Evolutionary conservation across 2,797 vertebrate species (phyloP), one percentile per base, ranked within the genome.

Genomic region (Rousettus madagascariensis): DNA sequence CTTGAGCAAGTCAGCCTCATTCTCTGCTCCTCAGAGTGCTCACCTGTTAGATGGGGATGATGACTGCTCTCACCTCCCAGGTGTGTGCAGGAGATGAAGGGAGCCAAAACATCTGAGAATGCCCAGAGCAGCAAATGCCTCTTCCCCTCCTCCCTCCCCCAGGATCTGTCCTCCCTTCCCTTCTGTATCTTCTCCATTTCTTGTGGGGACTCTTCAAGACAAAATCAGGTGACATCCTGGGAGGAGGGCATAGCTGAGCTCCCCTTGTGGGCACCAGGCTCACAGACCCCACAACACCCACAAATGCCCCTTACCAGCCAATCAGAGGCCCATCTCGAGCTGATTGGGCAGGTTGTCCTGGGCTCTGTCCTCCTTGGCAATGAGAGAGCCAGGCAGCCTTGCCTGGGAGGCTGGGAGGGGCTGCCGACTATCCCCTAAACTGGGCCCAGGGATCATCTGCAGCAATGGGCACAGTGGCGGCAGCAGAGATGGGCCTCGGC

Each of bases 401-500:
- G 59, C 19, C 36, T 43, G 8, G 43, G 49, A 78, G 38, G 5
- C 5, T 41, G 59, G 30, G 26, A 61, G 8, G 16, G 57, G 2
- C 68, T 59, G n/a, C 43, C 88, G 71, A 63, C 57, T 16, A 4
- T 53, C 55, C 26, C 2, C 20, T 13, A 4, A 6, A 2, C 15
- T 6, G 22, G 53, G 15, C 41, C 38, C 92, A 98, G 97, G 98
- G 9, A 66, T 98, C 87, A 98, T 98, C 91, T 92, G 98, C 95
- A 98, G 98, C 6, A 98, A 65, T 0, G 98, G 98, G 4, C 96
- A 97, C 24, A 97, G 0, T 98, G 98, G 98, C 97, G 88, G 82
- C 98, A 99, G 71, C 98, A 99, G 97, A 98, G 98, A 49, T 97
- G 75, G 97, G 98, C 33, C 94, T 98, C 0, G 96, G 98, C n/a